phyloP scores from a whole-genome alignment of 2,113 vertebrate genomes.

The Atractosteus spatula region DNA sequence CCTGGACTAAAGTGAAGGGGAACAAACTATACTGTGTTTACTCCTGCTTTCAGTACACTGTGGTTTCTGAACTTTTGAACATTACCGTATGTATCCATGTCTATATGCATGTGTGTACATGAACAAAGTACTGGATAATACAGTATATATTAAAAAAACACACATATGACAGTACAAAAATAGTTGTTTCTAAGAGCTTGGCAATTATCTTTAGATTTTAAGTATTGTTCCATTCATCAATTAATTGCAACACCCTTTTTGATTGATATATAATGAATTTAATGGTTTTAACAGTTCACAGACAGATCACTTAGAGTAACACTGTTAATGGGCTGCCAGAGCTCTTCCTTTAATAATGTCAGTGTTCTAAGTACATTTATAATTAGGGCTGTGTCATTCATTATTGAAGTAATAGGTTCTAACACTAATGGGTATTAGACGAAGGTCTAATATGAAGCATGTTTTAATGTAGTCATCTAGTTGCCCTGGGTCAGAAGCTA shows the following conservation, averaged over 20 bases:
- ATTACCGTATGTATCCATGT: no score
- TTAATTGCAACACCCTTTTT: slow-evolving; percentile 92
- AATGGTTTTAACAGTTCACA: slow-evolving; percentile 94
- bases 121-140: not conserved
- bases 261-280: slow-evolving; percentile 89
- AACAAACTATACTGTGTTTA: no score
- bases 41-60: no score
- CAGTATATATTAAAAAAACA: not conserved
- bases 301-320: slow-evolving; percentile 95
- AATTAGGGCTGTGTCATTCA: slow-evolving; percentile 94
- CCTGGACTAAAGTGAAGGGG: no score
- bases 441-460: slow-evolving; percentile 62
- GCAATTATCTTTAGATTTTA: slow-evolving; percentile 75
- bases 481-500: slow-evolving; percentile 63
- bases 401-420: slow-evolving; percentile 82
- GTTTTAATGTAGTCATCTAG: slow-evolving; percentile 70
- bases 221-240: slow-evolving; percentile 78
- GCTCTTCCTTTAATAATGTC: slow-evolving; percentile 79
- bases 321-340: slow-evolving; percentile 88
- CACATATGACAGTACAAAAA: not conserved
- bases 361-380: slow-evolving; percentile 90
- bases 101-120: not conserved
- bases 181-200: slow-evolving; percentile 36
- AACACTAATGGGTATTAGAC: slow-evolving; percentile 87
- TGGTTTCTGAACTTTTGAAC: no score